Evolutionary conservation across 2,888 invertebrate species (phyloP), one percentile per base, ranked within the genome.

Genomic region (Mythimna albipuncta): DNA sequence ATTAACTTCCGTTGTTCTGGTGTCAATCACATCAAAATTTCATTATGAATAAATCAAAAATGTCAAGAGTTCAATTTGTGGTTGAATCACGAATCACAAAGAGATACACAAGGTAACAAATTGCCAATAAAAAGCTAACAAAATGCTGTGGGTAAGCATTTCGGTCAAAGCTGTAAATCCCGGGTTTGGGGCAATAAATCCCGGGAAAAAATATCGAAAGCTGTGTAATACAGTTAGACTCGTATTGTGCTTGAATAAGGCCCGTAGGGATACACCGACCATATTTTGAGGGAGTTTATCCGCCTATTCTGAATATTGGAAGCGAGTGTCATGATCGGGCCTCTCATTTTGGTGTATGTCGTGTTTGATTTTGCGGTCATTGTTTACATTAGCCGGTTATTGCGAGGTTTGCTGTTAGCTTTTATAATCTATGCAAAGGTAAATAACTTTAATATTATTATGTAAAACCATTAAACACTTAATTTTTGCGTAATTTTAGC

Each of bases 71-170:
- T 91, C 93, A 92, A 93, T 93, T 93, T 91, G 91, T 86, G 90
- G 90, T 87, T 87, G 90, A 91, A 93, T 91, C 91, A 91, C 89
- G 89, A 90, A 91, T 90, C 91, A 90, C 88, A 91, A 92, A 93
- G 93, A 94, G 93, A 94, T 94, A 94, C 93, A 94, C 92, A 93
- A 92, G 93, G 94, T 94, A 94, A 94, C 94, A 94, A 95, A 95
- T 94, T 93, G 95, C 91, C 94, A 93, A 95, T 95, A 95, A 95
- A 95, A 94, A 94, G 92, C 93, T 94, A 94, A 94, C 94, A 94
- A 94, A 94, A 94, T 93, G 92, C 90, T 92, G 92, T 89, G 93
- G 94, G 93, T 93, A 93, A 94, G 93, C 94, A 93, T 94, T 94
- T 92, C 92, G 95, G 94, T 94, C 94, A 93, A 94, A 93, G 94